These are phyloP conservation scores for Sphinx pinastri DNA, from an alignment of 2,888 invertebrate species.

Conservation along the genomic window DNA sequence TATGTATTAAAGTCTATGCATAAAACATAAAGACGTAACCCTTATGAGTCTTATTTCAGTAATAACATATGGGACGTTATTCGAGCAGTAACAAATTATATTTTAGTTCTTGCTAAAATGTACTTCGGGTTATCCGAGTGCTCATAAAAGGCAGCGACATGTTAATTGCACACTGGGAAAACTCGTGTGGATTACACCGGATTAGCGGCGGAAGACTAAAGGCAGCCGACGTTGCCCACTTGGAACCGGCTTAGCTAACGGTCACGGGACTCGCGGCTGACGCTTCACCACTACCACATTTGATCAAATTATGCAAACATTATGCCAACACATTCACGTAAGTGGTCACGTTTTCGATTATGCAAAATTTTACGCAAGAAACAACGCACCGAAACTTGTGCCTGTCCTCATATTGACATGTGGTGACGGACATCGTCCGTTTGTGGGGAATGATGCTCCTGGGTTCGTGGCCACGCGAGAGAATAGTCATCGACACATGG, in stretches of 20 bases:
- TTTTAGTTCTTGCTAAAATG: constrained; percentile 6
- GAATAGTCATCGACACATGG: background rate
- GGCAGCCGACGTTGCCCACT: constrained; percentile 27
- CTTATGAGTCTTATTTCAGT: background rate
- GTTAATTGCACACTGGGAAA: constrained; percentile 15
- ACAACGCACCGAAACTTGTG: constrained; percentile 40
- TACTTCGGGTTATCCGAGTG: constrained; percentile 12
- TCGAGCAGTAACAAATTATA: background rate
- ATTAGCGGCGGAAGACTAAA: constrained; percentile 11
- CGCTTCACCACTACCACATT: constrained; percentile 45
- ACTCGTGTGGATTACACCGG: constrained; percentile 15
- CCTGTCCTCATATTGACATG: constrained; percentile 37
- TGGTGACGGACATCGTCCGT: background rate
- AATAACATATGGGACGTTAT: background rate
- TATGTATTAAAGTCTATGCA: background rate
- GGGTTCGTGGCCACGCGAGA: background rate
- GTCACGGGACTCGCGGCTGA: constrained; percentile 36
- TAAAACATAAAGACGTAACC: background rate
- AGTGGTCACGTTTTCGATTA: constrained; percentile 41
- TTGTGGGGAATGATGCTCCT: background rate
- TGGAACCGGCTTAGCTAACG: constrained; percentile 39
- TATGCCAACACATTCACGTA: constrained; percentile 46
- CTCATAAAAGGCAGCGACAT: constrained; percentile 22
- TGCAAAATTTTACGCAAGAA: constrained; percentile 45
- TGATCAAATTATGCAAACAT: constrained; percentile 47